Percentiles rank a stretch among this genome's conserved stretches.
Evolutionary conservation across 2,797 vertebrate species (phyloP).

Genomic region (Coilia nasus): DNA sequence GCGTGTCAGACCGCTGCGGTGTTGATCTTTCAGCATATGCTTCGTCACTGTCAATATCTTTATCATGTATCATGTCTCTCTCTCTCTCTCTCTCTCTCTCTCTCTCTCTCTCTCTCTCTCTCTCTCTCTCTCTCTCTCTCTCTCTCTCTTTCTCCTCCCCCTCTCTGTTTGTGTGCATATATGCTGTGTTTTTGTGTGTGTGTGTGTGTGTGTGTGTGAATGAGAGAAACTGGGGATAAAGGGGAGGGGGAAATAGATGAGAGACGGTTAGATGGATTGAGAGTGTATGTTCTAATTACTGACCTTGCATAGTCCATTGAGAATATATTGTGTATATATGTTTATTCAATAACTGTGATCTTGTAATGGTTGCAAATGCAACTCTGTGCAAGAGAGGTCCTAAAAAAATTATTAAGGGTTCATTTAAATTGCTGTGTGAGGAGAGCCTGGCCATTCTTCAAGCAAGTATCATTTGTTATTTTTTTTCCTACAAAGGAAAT

Average conservation of each 20-base stretch:
- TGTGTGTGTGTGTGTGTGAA: slow-evolving; percentile 21
- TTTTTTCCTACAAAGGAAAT: slow-evolving; percentile 58
- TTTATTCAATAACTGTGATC: background rate
- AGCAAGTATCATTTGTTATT: slow-evolving; percentile 65
- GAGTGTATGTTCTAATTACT: slow-evolving; percentile 4
- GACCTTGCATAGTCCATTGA: background rate
- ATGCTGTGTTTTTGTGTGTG: background rate
- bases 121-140: too few species aligned
- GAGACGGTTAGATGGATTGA: background rate
- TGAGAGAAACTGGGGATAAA: slow-evolving; percentile 3
- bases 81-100: background rate
- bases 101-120: background rate
- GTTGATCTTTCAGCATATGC: background rate
- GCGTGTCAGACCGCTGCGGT: background rate
- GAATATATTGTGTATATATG: background rate
- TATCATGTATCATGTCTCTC: background rate
- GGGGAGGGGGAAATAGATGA: background rate
- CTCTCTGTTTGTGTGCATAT: background rate
- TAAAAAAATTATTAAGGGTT: slow-evolving; percentile 43
- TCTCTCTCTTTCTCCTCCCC: too few species aligned
- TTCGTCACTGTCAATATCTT: slow-evolving; percentile 5
- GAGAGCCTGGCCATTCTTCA: slow-evolving; percentile 68
- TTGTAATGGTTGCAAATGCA: background rate
- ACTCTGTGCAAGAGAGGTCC: background rate
- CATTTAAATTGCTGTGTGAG: slow-evolving; percentile 66